phyloP scores from a whole-genome alignment of 2,888 invertebrate species.

The Globia sparganii region DNA sequence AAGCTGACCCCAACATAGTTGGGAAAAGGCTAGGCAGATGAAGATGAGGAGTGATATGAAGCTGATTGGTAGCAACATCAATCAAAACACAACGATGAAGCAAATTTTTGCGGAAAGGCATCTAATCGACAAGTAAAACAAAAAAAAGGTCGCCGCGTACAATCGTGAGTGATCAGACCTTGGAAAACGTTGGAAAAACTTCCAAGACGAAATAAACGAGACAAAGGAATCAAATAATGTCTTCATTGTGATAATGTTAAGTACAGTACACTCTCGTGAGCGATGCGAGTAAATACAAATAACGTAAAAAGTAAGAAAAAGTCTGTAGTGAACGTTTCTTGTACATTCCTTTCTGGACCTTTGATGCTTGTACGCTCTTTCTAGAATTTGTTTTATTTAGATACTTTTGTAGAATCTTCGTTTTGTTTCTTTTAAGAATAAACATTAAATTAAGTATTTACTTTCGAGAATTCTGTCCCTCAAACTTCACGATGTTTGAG shows the following conservation, averaged over 20 bases:
- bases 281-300: conserved; percentile 53
- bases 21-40: too few species aligned
- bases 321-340: conserved; percentile 39
- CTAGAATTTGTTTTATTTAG: conserved; percentile 33
- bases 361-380: conserved; percentile 31
- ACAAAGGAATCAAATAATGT: conserved; percentile 52
- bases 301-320: conserved; percentile 35
- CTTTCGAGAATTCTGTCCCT: neutral
- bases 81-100: neutral
- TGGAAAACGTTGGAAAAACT: conserved; percentile 23
- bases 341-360: conserved; percentile 43
- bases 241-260: conserved; percentile 49
- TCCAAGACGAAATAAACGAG: conserved; percentile 10
- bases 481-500: neutral
- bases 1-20: too few species aligned
- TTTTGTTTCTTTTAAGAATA: conserved; percentile 12
- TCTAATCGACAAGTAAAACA: neutral
- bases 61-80: neutral
- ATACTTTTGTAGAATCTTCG: conserved; percentile 26
- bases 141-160: neutral
- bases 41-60: neutral
- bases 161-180: neutral
- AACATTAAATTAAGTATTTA: conserved; percentile 5
- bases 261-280: conserved; percentile 47
- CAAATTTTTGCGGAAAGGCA: neutral